phyloP scores from a whole-genome alignment of 1,140 invertebrate genomes.

The Hypothenemus hampei region DNA sequence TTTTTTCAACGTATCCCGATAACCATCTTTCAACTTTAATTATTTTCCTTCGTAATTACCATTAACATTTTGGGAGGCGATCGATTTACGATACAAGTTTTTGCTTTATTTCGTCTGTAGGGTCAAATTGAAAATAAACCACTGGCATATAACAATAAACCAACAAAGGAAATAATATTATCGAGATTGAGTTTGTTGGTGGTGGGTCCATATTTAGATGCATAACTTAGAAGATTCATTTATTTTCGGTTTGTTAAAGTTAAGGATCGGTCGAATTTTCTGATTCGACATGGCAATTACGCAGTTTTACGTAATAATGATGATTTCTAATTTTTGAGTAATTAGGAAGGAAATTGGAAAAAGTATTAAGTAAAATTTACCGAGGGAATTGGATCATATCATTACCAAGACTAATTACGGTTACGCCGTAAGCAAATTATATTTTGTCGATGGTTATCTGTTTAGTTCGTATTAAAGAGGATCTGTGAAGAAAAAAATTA shows the following conservation, averaged over 20 bases:
- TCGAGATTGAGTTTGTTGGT: neutral
- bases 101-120: neutral
- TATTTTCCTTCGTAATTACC: constrained; percentile 16
- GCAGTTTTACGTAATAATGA: constrained; percentile 16
- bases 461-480: no score
- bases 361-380: constrained; percentile 17
- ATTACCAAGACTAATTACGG: constrained; percentile 11
- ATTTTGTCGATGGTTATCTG: no score
- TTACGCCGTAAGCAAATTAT: constrained; percentile 4
- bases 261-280: constrained; percentile 7
- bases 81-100: neutral
- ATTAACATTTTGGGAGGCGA: neutral
- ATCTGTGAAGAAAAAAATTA: no score
- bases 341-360: constrained; percentile 20
- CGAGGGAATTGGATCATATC: constrained; percentile 18
- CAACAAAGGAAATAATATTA: neutral
- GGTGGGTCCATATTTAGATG: constrained; percentile 7
- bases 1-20: constrained; percentile 15
- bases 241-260: constrained; percentile 7
- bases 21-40: constrained; percentile 21
- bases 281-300: constrained; percentile 19
- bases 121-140: neutral
- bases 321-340: constrained; percentile 19
- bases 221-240: constrained; percentile 3
- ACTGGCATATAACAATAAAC: neutral